Evolutionary conservation across 2,113 vertebrate genomes (phyloP), one percentile per base, ranked within the genome.

Genomic region (Antechinus stuartii): DNA sequence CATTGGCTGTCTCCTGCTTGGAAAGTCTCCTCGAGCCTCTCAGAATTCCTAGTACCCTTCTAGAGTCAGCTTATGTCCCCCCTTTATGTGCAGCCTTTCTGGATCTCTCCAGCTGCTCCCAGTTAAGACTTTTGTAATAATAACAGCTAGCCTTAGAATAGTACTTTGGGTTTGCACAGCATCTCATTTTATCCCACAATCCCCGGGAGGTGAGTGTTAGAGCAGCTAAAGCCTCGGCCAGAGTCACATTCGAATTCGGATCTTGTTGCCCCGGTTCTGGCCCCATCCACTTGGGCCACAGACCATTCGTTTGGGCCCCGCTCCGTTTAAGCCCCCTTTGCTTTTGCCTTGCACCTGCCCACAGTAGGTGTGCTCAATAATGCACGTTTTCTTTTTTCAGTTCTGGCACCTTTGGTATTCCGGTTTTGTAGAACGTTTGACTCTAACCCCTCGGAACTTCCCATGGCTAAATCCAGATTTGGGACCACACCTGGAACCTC

Each of bases 401-500:
- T 68, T 68, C 14, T 16, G 35, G 27, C 61, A 35, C 30, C 30
- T 68, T 68, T 68, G 35, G 61, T 35, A 35, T 35, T 35, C 16
- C 35, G 30, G 68, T 84, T 84, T 84, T n/a, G 68, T 84, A n/a
- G 57, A 68, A 68, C 35, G 35, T 2, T 57, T 27, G 35, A 3
- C 30, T 30, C 57, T 14, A 35, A 10, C 0, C 16, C 11, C 61
- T 84, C 35, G 19, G 14, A 76, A 76, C 19, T 35, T 68, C 11
- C 16, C 30, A 76, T 42, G 16, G 4, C n/a, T 84, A 42, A 42
- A 84, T 22, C 7, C 68, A 22, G n/a, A 42, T 84, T 95, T 14
- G 23, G 49, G n/a, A 92, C 54, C 68, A 57, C 91, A 56, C 92
- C 89, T 94, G 23, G 68, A 95, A 90, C 49, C 95, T 96, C 90